Base-by-base conservation (phyloP, 2,888 invertebrate genomes). In the Spisula subtruncata region DNA sequence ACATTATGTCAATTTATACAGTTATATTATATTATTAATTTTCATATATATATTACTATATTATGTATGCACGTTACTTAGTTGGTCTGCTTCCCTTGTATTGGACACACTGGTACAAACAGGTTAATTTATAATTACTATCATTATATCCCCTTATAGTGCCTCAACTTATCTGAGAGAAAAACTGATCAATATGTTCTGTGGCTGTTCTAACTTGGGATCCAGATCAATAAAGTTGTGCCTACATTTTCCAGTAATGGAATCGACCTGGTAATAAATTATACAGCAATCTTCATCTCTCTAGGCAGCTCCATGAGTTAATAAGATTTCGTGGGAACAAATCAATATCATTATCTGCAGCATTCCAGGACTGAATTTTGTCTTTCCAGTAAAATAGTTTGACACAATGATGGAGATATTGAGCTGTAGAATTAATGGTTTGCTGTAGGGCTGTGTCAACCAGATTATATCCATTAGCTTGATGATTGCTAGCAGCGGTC, bases 251-350 rank as follows among this genome's bases (percentile, higher is more conserved):
- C 85, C 51, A n/a, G 85, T 80, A 85, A 79, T 85, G 85, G 85
- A 80, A 85, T 85, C 85, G 79, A 46, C 48, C 41, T 56, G 12
- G 56, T 80, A 54, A 85, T 85, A 85, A 85, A 85, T 85, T 85
- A 85, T 85, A 85, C 54, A 80, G 85, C 80, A 85, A 85, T 80
- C 85, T 79, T 85, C 75, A 85, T 75, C 85, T 85, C 85, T n/a
- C 41, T 85, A 80, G 85, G 85, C 85, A 85, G 75, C 29, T 20
- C 71, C 51, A 84, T n/a, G 80, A 80, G 75, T 80, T 85, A 85
- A 80, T 85, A 85, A 85, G 85, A 85, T 85, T 85, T 80, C 54
- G 56, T 56, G 35, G 16, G 85, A 56, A 85, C 71, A 83, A 80
- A 80, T 80, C 79, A 85, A 80, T 80, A 80, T 25, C 35, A 56